Percentiles rank a stretch among this genome's conserved stretches.
Conservation (phyloP, 2,113 vertebrate species). For the Microcebus tavaratra region DNA sequence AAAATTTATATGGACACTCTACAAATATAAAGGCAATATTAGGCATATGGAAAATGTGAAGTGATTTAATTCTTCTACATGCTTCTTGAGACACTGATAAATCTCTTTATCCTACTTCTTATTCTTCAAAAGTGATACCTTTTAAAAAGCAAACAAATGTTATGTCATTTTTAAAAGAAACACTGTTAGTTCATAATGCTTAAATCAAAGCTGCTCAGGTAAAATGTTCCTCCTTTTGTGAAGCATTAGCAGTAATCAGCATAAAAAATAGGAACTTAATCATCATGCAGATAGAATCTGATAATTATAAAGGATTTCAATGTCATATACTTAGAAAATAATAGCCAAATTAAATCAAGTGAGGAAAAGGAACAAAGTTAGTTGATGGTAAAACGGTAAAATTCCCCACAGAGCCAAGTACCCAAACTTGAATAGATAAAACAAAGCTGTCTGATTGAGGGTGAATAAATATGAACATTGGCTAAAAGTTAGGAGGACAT, state of each 20-base stretch:
- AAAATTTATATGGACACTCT: neutral
- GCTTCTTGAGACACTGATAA: conserved; percentile 1
- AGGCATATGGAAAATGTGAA: neutral
- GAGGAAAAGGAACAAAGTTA: conserved; percentile 41
- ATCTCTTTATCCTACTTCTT: neutral
- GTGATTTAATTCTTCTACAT: neutral
- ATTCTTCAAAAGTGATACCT: conserved; percentile 34
- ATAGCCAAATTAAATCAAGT: conserved; percentile 56
- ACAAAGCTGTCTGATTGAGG: conserved; percentile 56
- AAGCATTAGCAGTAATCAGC: conserved; percentile 67
- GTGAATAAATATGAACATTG: conserved; percentile 66
- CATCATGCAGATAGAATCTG: conserved; percentile 57
- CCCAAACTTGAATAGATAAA: conserved; percentile 55
- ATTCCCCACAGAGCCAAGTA: conserved; percentile 28
- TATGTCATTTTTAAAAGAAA: conserved; percentile 51
- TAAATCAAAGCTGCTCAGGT: conserved; percentile 41
- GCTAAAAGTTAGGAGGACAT: conserved; percentile 64
- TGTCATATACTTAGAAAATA: conserved; percentile 69
- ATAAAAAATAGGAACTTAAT: conserved; percentile 76
- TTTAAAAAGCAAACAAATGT: conserved; percentile 49
- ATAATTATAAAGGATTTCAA: conserved; percentile 73
- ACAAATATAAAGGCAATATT: neutral
- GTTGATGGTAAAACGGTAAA: conserved; percentile 10
- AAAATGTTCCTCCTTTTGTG: conserved; percentile 27
- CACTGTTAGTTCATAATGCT: neutral